Evolutionary conservation across 1,140 invertebrate species (phyloP).

Genomic region (Pseudoatta argentina): DNA sequence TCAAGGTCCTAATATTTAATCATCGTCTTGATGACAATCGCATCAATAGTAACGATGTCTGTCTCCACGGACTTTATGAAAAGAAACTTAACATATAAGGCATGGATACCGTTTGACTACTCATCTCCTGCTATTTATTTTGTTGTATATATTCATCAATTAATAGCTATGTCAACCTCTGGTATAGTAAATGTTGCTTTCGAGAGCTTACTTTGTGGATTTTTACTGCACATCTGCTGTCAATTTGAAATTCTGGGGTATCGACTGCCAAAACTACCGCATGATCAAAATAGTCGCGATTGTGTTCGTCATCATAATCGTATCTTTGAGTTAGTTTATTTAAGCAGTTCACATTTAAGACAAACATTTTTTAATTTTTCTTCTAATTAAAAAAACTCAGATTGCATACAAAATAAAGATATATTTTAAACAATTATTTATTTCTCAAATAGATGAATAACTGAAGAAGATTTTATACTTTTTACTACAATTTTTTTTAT

Average conservation of each 20-base stretch:
- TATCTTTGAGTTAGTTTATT: slow-evolving; percentile 55
- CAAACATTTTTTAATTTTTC: background rate
- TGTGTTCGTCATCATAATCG: slow-evolving; percentile 40
- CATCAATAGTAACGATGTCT: slow-evolving; percentile 14
- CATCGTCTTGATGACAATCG: slow-evolving; percentile 3
- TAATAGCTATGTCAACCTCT: slow-evolving; percentile 34
- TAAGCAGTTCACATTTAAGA: background rate
- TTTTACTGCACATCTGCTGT: slow-evolving; percentile 66
- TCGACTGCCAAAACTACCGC: slow-evolving; percentile 49
- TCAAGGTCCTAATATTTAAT: too few relatives aligned
- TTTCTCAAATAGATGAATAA: background rate
- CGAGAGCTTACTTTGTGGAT: slow-evolving; percentile 64
- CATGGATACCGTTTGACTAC: slow-evolving; percentile 59
- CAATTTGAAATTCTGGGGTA: slow-evolving; percentile 68
- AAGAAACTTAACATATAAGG: slow-evolving; percentile 28
- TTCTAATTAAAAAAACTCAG: background rate
- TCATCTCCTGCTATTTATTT: background rate
- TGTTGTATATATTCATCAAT: slow-evolving; percentile 54
- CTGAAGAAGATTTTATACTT: background rate
- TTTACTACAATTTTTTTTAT: background rate
- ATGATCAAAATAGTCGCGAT: background rate
- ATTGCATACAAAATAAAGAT: background rate
- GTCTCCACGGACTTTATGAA: slow-evolving; percentile 1
- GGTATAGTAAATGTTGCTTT: slow-evolving; percentile 48
- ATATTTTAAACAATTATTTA: background rate